Conservation (phyloP, 1,140 invertebrate species). For the Lordiphosa stackelbergi region DNA sequence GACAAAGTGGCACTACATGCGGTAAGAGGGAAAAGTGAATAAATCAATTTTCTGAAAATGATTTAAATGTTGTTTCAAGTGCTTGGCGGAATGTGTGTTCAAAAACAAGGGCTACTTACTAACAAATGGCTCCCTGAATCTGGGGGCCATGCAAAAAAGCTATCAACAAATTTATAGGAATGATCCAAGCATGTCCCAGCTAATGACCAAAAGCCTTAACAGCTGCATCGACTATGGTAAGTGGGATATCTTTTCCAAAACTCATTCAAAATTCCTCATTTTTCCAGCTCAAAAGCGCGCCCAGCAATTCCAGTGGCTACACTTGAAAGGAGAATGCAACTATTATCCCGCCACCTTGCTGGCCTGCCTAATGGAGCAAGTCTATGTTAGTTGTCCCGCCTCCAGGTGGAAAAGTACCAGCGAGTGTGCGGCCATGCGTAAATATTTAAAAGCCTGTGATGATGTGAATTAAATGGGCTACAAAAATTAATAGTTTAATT, state of each 20-base stretch:
- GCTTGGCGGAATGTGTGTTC: constrained; percentile 51
- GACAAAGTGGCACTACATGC: constrained; percentile 53
- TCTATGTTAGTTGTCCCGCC: constrained; percentile 46
- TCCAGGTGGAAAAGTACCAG: constrained; percentile 47
- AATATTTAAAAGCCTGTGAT: constrained; percentile 37
- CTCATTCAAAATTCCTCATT: too few relatives aligned
- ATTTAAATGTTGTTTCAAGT: constrained; percentile 17
- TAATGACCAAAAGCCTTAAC: constrained; percentile 33
- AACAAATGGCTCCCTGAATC: constrained; percentile 35
- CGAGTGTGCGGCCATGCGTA: constrained; percentile 45
- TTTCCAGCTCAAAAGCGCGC: constrained; percentile 25
- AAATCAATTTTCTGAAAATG: not conserved
- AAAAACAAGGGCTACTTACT: constrained; percentile 30
- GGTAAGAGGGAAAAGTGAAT: constrained; percentile 10
- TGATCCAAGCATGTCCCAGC: constrained; percentile 24
- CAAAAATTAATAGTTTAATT: not conserved
- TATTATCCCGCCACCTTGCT: constrained; percentile 44
- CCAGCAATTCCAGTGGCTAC: constrained; percentile 46
- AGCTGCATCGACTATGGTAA: constrained; percentile 35
- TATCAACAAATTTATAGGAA: constrained; percentile 38
- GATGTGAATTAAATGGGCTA: constrained; percentile 17
- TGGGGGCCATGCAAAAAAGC: constrained; percentile 23
- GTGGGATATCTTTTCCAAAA: constrained; percentile 2
- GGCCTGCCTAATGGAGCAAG: constrained; percentile 48
- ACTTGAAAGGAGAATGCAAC: constrained; percentile 40